phyloP scores from a whole-genome alignment of 2,888 invertebrate species.

The Pedicia rivosa region DNA sequence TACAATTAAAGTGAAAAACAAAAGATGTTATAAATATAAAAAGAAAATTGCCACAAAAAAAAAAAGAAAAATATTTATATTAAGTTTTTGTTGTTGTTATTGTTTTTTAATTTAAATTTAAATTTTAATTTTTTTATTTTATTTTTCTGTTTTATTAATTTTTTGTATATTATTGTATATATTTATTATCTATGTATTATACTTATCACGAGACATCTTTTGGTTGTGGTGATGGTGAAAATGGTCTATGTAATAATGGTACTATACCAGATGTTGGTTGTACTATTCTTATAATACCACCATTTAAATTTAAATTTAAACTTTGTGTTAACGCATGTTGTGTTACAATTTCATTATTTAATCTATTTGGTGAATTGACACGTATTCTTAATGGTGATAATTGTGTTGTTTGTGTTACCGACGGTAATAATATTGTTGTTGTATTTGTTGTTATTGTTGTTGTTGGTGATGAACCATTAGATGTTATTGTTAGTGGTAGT shows the following conservation, averaged over 20 bases:
- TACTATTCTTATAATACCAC: constrained; percentile 8
- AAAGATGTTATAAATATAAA: too few relatives aligned
- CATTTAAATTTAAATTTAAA: constrained; percentile 16
- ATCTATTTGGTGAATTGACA: constrained; percentile 29
- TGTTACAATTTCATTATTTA: constrained; percentile 24
- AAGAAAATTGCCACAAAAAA: too few relatives aligned
- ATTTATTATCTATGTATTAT: too few relatives aligned
- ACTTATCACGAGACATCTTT: constrained; percentile 10
- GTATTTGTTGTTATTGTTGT: constrained; percentile 17
- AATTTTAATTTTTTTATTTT: too few relatives aligned
- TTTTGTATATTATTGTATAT: too few relatives aligned
- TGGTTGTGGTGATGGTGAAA: constrained; percentile 29
- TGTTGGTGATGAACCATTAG: constrained; percentile 21
- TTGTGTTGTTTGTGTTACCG: constrained; percentile 12
- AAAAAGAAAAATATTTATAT: too few relatives aligned
- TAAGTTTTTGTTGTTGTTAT: too few relatives aligned
- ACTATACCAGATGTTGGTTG: background rate
- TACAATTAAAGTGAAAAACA: too few relatives aligned
- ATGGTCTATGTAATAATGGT: constrained; percentile 23
- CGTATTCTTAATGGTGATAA: constrained; percentile 23
- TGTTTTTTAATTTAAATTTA: too few relatives aligned
- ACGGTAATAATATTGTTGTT: constrained; percentile 21
- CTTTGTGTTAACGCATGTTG: constrained; percentile 19
- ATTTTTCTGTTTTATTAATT: too few relatives aligned
- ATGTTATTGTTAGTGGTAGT: constrained; percentile 19